Evolutionary conservation across 2,888 invertebrate species (phyloP).

Genomic region (Ditula angustiorana): DNA sequence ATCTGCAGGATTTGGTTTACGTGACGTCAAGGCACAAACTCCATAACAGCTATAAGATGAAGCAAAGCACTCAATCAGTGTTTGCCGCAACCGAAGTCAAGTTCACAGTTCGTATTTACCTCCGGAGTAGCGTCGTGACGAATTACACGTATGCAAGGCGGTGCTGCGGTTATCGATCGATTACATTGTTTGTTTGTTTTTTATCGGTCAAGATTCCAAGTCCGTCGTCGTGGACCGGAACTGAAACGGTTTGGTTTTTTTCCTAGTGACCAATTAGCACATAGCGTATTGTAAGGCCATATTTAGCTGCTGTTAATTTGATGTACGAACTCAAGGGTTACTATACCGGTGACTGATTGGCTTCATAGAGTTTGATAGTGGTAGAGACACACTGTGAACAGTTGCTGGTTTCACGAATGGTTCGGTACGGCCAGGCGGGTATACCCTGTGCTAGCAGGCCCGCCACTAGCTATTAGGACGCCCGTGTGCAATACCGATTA

Average conservation of each 20-base stretch:
- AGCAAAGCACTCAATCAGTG: slow-evolving; percentile 16
- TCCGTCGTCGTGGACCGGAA: slow-evolving; percentile 1
- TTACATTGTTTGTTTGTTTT: slow-evolving; percentile 24
- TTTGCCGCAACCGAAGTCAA: slow-evolving; percentile 28
- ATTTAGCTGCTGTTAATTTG: not conserved
- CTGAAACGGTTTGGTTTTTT: slow-evolving; percentile 6
- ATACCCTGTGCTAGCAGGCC: no score
- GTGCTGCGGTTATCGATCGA: slow-evolving; percentile 10
- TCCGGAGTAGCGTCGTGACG: slow-evolving; percentile 6
- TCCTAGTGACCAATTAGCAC: not conserved
- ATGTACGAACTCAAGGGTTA: not conserved
- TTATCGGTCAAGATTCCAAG: slow-evolving; percentile 29
- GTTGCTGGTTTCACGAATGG: no score
- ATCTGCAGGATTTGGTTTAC: not conserved
- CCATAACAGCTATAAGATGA: slow-evolving; percentile 11
- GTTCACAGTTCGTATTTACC: slow-evolving; percentile 20
- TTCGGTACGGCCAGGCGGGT: no score
- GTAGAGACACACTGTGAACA: no score
- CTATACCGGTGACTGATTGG: no score
- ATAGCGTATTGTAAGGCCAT: not conserved
- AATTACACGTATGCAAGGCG: slow-evolving; percentile 13
- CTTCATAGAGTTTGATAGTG: no score
- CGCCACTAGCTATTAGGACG: no score
- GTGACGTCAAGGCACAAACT: slow-evolving; percentile 9
- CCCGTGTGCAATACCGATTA: no score